These are phyloP conservation scores for Borostomias antarcticus DNA, from an alignment of 2,797 vertebrate species.

Conservation along the genomic window DNA sequence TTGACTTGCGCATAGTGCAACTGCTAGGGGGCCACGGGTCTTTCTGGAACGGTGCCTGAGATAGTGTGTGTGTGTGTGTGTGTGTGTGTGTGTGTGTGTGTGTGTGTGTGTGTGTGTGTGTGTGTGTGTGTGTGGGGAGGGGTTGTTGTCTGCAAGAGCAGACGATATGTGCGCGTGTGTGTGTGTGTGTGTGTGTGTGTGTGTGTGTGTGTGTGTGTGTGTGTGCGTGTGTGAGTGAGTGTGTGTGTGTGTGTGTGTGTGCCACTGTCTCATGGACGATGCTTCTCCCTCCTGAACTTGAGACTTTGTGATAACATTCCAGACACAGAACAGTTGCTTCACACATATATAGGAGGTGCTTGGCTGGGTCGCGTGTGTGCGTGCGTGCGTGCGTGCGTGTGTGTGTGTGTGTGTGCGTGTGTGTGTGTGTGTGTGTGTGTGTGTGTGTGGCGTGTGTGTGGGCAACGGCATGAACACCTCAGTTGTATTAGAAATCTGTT, in stretches of 20 bases:
- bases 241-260: not conserved
- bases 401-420: not conserved
- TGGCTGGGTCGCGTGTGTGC: not conserved
- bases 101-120: no score
- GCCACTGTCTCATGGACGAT: no score
- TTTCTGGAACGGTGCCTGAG: not conserved
- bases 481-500: not conserved
- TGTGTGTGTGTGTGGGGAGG: no score
- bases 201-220: not conserved
- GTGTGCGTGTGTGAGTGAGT: not conserved
- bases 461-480: not conserved
- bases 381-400: not conserved
- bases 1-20: no score
- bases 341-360: not conserved
- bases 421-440: slow-evolving; percentile 6
- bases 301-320: not conserved
- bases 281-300: not conserved
- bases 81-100: no score
- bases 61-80: not conserved
- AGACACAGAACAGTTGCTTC: slow-evolving; percentile 4
- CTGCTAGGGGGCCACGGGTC: no score
- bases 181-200: not conserved
- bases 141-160: no score
- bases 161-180: no score
- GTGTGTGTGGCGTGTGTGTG: not conserved